Evolutionary conservation across 2,888 invertebrate species (phyloP).

Genomic region (Nephrotoma flavescens): DNA sequence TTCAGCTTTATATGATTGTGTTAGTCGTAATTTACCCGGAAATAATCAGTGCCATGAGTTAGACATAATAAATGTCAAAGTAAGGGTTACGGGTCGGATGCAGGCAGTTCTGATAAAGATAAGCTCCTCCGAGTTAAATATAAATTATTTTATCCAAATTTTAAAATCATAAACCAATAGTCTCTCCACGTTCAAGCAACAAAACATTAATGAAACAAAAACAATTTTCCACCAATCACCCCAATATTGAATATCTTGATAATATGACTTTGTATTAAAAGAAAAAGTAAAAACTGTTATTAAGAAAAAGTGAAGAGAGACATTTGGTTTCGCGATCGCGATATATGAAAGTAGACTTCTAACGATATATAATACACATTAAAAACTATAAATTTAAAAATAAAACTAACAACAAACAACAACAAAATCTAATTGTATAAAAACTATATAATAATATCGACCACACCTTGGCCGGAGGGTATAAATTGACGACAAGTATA

Average conservation of each 20-base stretch:
- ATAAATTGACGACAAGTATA: neutral
- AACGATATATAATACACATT: neutral
- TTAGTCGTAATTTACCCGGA: no score
- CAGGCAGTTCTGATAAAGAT: no score
- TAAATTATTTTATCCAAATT: no score
- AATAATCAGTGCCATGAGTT: no score
- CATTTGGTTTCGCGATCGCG: neutral
- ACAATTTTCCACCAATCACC: neutral
- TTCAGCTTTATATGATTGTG: no score
- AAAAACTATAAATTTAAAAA: neutral
- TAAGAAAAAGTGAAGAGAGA: neutral
- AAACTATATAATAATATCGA: neutral
- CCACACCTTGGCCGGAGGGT: neutral
- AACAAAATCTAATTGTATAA: neutral
- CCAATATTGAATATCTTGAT: neutral
- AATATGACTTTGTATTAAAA: neutral
- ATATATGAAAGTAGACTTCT: neutral
- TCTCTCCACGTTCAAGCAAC: no score
- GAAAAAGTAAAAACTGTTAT: neutral
- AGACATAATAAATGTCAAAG: no score
- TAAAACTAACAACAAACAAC: neutral
- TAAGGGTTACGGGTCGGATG: no score
- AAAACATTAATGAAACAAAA: no score
- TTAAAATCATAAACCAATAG: no score
- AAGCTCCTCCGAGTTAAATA: no score